Evolutionary conservation across 1,140 invertebrate species (phyloP).

Genomic region (Caenorhabditis tropicalis): DNA sequence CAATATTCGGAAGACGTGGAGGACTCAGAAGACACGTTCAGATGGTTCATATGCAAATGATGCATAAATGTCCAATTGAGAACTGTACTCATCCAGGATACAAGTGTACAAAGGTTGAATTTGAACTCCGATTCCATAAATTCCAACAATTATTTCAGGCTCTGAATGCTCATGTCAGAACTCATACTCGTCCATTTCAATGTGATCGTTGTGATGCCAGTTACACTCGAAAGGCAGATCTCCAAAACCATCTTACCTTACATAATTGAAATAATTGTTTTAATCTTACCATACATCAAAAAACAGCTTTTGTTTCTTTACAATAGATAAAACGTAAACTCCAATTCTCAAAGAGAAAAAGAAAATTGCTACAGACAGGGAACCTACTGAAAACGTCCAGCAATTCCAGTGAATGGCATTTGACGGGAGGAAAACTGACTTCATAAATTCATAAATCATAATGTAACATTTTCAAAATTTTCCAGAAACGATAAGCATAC

Average conservation of each 20-base stretch:
- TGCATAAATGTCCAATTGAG: conserved; percentile 57
- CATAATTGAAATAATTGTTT: not conserved
- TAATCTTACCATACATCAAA: too few relatives aligned
- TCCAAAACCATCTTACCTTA: conserved; percentile 50
- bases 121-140: not conserved
- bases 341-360: too few relatives aligned
- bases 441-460: too few relatives aligned
- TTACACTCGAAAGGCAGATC: conserved; percentile 59
- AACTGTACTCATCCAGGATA: conserved; percentile 60
- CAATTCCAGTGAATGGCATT: too few relatives aligned
- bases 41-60: conserved; percentile 58
- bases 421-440: too few relatives aligned
- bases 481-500: too few relatives aligned
- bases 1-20: conserved; percentile 57
- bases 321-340: too few relatives aligned
- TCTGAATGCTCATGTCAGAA: conserved; percentile 58
- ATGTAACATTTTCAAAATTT: too few relatives aligned
- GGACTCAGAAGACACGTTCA: conserved; percentile 58
- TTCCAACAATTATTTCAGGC: conserved; percentile 47
- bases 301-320: too few relatives aligned
- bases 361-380: too few relatives aligned
- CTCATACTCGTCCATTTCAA: conserved; percentile 57
- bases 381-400: too few relatives aligned
- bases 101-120: conserved; percentile 60
- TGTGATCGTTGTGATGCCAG: conserved; percentile 53